Evolutionary conservation across 2,113 vertebrate genomes (phyloP).

Genomic region (Chaenocephalus aceratus): DNA sequence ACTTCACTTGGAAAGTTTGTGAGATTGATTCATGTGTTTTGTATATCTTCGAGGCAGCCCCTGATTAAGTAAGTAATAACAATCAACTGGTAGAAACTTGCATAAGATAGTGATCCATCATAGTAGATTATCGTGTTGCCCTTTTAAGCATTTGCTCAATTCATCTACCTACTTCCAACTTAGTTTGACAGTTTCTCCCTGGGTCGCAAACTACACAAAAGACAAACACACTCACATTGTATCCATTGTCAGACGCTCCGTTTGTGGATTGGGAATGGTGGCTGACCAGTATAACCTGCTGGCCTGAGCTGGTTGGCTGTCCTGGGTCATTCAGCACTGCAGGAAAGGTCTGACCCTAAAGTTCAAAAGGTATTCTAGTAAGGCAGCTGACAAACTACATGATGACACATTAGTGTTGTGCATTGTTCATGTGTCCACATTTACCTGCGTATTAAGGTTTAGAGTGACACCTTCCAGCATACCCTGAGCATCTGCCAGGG

Average conservation of each 20-base stretch:
- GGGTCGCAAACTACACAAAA: background rate
- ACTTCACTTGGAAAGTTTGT: background rate
- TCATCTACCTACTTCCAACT: background rate
- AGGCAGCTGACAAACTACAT: background rate
- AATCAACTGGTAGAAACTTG: background rate
- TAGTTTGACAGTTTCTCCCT: background rate
- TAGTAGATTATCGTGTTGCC: background rate
- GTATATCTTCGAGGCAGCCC: background rate
- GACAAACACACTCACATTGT: constrained; percentile 65
- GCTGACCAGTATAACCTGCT: constrained; percentile 95
- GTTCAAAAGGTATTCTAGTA: background rate
- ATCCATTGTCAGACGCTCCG: constrained; percentile 67
- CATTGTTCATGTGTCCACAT: background rate
- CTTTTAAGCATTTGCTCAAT: background rate
- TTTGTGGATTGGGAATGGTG: constrained; percentile 84
- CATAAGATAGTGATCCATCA: background rate
- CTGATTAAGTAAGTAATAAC: background rate
- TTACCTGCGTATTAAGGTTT: constrained; percentile 94
- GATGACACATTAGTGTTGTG: background rate
- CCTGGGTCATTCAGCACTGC: constrained; percentile 90
- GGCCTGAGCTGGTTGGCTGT: constrained; percentile 81
- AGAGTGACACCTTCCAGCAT: constrained; percentile 95
- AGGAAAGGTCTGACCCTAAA: constrained; percentile 91
- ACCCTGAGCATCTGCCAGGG: constrained; percentile 93
- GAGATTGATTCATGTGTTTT: background rate